Evolutionary conservation across 1,140 invertebrate genomes (phyloP).

Genomic region (Battus philenor): DNA sequence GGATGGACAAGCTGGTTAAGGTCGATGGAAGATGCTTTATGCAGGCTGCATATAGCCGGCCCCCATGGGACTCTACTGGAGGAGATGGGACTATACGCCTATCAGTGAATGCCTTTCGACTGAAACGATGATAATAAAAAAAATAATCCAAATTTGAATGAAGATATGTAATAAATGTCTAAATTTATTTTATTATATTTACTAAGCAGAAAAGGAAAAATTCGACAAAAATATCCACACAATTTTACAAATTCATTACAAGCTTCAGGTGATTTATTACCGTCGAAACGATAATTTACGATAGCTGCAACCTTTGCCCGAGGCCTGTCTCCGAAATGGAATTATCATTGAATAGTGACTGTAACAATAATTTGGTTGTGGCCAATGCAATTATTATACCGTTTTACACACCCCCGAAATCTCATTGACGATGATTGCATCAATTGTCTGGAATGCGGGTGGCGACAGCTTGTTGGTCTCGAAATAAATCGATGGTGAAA

Average conservation of each 20-base stretch:
- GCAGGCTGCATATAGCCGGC: no score
- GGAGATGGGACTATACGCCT: no score
- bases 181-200: no score
- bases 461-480: constrained; percentile 60
- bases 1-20: no score
- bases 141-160: no score
- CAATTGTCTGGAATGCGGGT: constrained; percentile 72
- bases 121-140: no score
- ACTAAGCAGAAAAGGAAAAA: no score
- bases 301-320: constrained; percentile 35
- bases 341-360: constrained; percentile 66
- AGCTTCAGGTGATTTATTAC: constrained; percentile 15
- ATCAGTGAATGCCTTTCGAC: no score
- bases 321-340: constrained; percentile 39
- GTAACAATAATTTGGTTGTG: constrained; percentile 65
- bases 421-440: constrained; percentile 70
- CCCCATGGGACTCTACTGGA: no score
- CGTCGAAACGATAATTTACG: constrained; percentile 15
- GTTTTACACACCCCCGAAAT: constrained; percentile 67
- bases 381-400: constrained; percentile 67
- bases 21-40: no score
- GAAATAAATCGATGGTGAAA: constrained; percentile 52
- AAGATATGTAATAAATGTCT: no score
- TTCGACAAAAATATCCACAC: constrained; percentile 5
- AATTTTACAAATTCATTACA: constrained; percentile 10